Percentiles rank a stretch among this genome's conserved stretches.
These are phyloP conservation scores for Leucoma salicis DNA, from an alignment of 2,888 invertebrate species.

Conservation along the genomic window DNA sequence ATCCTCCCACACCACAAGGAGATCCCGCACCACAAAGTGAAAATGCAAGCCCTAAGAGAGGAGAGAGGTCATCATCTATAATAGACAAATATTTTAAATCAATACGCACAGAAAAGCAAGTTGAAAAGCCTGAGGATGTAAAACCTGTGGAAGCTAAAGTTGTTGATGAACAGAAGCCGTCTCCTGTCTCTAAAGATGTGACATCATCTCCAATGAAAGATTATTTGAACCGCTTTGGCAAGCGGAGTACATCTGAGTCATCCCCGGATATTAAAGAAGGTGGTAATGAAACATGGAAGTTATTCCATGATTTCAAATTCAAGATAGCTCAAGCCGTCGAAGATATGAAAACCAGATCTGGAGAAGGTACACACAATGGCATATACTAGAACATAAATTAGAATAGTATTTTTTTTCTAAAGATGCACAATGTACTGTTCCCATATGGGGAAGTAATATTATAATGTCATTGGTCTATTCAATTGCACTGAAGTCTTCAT, in stretches of 20 bases:
- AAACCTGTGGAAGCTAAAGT: conserved; percentile 51
- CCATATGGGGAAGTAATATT: no score
- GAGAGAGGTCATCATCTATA: conserved; percentile 69
- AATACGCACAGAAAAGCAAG: conserved; percentile 57
- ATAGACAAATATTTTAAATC: conserved; percentile 79
- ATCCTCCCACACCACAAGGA: conserved; percentile 72
- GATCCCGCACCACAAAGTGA: conserved; percentile 60
- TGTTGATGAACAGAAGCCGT: conserved; percentile 46
- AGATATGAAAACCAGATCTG: conserved; percentile 87
- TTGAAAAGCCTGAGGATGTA: conserved; percentile 56
- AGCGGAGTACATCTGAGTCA: conserved; percentile 84
- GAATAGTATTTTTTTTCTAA: no score
- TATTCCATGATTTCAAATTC: conserved; percentile 87
- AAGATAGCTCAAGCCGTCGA: conserved; percentile 90
- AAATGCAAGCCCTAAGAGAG: conserved; percentile 69
- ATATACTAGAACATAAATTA: no score
- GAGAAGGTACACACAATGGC: conserved; percentile 77
- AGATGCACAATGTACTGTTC: no score
- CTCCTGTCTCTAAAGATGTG: conserved; percentile 56
- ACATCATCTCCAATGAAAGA: conserved; percentile 80
- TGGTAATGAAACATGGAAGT: conserved; percentile 86
- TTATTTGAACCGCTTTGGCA: conserved; percentile 82
- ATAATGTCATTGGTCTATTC: no score
- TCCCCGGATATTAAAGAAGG: conserved; percentile 62
- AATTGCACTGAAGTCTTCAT: no score